Conservation (phyloP, 2,888 invertebrate genomes). For the Chorisops tibialis region DNA sequence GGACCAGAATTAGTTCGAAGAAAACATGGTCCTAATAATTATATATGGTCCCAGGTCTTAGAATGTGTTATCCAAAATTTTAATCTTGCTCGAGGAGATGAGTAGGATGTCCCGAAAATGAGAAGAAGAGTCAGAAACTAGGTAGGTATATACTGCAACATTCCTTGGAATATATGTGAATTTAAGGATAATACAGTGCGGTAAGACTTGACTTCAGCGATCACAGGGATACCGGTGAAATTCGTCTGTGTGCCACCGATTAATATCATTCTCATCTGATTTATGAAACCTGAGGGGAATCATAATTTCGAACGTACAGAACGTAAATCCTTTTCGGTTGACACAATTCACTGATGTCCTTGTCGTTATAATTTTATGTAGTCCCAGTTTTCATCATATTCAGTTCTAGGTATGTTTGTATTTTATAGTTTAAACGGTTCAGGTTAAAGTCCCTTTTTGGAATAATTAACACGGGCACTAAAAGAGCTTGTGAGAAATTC, state of each 20-base stretch:
- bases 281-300: slow-evolving; percentile 19
- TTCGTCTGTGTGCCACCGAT: slow-evolving; percentile 21
- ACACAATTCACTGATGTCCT: slow-evolving; percentile 2
- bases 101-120: neutral
- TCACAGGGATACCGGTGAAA: slow-evolving; percentile 3
- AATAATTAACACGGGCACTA: too few relatives aligned
- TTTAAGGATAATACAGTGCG: neutral
- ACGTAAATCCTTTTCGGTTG: slow-evolving; percentile 19
- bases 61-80: slow-evolving; percentile 21
- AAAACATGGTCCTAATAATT: slow-evolving; percentile 31
- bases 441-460: too few relatives aligned
- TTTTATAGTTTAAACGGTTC: too few relatives aligned
- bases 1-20: slow-evolving; percentile 3
- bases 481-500: too few relatives aligned
- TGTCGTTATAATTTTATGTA: too few relatives aligned
- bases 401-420: too few relatives aligned
- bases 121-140: neutral
- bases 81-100: neutral
- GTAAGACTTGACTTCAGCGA: neutral
- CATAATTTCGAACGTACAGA: slow-evolving; percentile 20
- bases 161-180: neutral
- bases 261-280: slow-evolving; percentile 20
- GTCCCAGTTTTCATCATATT: too few relatives aligned
- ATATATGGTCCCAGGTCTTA: slow-evolving; percentile 29
- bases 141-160: neutral